These are phyloP conservation scores for Ramphastos sulfuratus DNA, from an alignment of 2,113 vertebrate genomes.

Conservation along the genomic window DNA sequence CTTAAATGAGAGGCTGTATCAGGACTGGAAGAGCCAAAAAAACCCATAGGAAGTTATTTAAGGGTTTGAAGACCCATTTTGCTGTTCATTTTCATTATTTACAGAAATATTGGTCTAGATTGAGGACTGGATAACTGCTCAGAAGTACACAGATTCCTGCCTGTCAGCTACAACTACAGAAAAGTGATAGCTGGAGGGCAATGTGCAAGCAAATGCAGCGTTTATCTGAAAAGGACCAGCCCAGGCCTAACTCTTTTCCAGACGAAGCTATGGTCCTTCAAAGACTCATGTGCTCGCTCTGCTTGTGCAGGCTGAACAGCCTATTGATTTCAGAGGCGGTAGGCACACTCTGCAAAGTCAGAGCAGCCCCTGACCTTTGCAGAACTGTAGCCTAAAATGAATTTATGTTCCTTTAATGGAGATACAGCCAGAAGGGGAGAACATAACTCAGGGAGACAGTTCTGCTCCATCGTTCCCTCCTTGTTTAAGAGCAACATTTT, in stretches of 20 bases:
- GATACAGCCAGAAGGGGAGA: conserved; percentile 28
- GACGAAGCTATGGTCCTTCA: background rate
- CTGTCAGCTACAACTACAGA: background rate
- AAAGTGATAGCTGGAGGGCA: background rate
- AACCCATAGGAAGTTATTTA: background rate
- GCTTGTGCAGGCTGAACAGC: background rate
- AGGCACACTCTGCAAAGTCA: background rate
- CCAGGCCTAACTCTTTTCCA: background rate
- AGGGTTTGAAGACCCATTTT: background rate
- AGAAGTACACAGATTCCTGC: background rate
- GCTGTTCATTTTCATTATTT: background rate
- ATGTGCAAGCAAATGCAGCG: fast-evolving
- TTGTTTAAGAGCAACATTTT: background rate
- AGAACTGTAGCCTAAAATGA: background rate
- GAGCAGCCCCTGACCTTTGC: conserved; percentile 6
- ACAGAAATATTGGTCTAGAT: fast-evolving
- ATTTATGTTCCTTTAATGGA: conserved; percentile 53
- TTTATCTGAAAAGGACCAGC: background rate
- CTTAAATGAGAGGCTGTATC: background rate
- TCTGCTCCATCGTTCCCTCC: background rate
- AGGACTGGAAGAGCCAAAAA: background rate
- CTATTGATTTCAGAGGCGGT: background rate
- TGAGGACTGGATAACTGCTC: background rate
- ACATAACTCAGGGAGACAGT: conserved; percentile 40
- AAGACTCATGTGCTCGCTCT: background rate